phyloP scores from a whole-genome alignment of 2,888 invertebrate species.

The Leptothorax acervorum region DNA sequence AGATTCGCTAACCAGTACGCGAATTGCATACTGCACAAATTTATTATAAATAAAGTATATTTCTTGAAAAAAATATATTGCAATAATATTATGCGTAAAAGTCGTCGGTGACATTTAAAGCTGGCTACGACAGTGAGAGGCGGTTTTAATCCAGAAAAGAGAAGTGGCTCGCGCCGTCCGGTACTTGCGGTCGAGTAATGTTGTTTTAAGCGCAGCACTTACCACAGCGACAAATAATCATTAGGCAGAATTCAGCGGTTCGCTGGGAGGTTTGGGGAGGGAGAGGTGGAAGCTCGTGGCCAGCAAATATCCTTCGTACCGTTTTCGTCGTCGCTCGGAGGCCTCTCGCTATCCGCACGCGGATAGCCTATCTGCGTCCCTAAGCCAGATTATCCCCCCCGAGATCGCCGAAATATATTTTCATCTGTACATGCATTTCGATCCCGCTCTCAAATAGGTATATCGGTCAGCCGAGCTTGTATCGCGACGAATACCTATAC shows the following conservation, averaged over 20 bases:
- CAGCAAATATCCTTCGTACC: constrained; percentile 75
- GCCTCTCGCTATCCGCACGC: constrained; percentile 66
- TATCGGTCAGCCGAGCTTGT: constrained; percentile 70
- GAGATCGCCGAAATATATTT: constrained; percentile 81
- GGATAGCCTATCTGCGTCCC: constrained; percentile 73
- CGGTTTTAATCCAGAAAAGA: constrained; percentile 72
- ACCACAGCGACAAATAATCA: constrained; percentile 83
- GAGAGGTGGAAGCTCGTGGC: constrained; percentile 71
- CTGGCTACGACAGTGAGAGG: constrained; percentile 57
- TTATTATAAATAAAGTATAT: background rate
- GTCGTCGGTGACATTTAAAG: constrained; percentile 22
- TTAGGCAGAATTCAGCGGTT: constrained; percentile 82
- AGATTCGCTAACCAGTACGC: background rate
- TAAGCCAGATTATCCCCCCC: constrained; percentile 81
- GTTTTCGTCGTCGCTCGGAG: constrained; percentile 59
- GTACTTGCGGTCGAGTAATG: constrained; percentile 81
- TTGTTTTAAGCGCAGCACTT: constrained; percentile 83
- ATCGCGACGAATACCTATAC: constrained; percentile 48
- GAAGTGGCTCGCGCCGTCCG: constrained; percentile 69
- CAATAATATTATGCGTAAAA: constrained; percentile 24
- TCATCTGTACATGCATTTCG: constrained; percentile 71
- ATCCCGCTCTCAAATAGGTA: constrained; percentile 59
- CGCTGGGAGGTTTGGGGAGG: constrained; percentile 66
- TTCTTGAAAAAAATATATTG: background rate
- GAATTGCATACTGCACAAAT: background rate